A percentile compares a stretch with the other conserved stretches of the same genome.
Evolutionary conservation across 2,797 vertebrate species (phyloP).

Genomic region (Rhinogobio ventralis): DNA sequence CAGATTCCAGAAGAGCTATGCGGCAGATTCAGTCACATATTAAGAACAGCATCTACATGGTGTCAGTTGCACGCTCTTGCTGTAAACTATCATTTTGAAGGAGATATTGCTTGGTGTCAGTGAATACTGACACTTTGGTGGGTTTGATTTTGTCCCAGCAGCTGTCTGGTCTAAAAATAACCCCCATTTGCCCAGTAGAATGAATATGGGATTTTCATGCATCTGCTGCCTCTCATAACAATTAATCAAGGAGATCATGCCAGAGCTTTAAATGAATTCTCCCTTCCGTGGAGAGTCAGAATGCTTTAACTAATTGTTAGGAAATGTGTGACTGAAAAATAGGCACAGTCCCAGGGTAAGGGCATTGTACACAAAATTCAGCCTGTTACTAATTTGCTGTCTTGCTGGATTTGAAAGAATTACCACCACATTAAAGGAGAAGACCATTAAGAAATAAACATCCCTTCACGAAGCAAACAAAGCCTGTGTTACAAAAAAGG

Average conservation of each 20-base stretch:
- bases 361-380: constrained; percentile 18
- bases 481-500: constrained; percentile 1
- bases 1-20: not conserved
- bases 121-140: constrained; percentile 49
- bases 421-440: constrained; percentile 1
- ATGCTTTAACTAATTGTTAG: constrained; percentile 45
- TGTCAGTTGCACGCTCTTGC: constrained; percentile 55
- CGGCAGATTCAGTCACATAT: constrained; percentile 10
- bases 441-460: constrained; percentile 21
- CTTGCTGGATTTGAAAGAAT: constrained; percentile 34
- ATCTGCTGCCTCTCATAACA: constrained; percentile 51
- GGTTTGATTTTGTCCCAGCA: constrained; percentile 45
- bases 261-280: constrained; percentile 49
- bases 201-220: constrained; percentile 56
- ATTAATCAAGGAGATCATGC: constrained; percentile 52
- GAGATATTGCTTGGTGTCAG: constrained; percentile 39
- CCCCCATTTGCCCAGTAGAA: constrained; percentile 48
- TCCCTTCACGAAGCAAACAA: not conserved
- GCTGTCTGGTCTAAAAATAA: constrained; percentile 58
- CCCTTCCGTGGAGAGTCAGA: constrained; percentile 38
- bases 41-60: constrained; percentile 41
- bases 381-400: constrained; percentile 32
- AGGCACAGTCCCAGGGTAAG: constrained; percentile 26
- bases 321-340: constrained; percentile 48
- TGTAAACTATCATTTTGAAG: constrained; percentile 50